Percentiles rank a stretch among this genome's conserved stretches.
These are phyloP conservation scores for Neogobius melanostomus DNA, from an alignment of 2,113 vertebrate species.

Conservation along the genomic window DNA sequence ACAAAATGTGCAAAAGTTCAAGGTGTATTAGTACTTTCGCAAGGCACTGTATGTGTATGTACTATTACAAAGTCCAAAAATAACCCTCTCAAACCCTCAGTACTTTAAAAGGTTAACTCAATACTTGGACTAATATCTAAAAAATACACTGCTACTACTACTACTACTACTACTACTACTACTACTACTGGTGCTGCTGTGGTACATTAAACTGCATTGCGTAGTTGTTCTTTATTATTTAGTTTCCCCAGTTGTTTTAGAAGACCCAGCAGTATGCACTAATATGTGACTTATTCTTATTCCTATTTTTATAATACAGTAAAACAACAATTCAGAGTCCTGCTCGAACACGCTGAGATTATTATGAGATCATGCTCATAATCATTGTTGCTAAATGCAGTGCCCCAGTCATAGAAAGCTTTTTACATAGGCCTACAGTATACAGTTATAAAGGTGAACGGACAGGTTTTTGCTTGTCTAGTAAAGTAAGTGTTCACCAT, in stretches of 20 bases:
- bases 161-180: neutral
- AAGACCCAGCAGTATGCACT: no score
- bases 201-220: neutral
- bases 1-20: no score
- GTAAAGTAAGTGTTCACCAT: neutral
- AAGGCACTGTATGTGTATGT: no score
- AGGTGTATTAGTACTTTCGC: no score
- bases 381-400: slow-evolving; percentile 1
- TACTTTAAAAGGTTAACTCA: no score
- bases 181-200: neutral
- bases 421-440: neutral
- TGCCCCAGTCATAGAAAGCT: neutral
- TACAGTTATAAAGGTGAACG: neutral
- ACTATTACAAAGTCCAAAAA: no score
- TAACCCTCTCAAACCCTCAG: no score
- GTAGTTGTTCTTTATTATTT: neutral
- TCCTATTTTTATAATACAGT: no score
- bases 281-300: no score
- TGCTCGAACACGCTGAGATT: neutral
- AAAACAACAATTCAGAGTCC: neutral
- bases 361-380: neutral
- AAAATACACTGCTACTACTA: neutral
- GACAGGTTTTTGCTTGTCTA: slow-evolving; percentile 2
- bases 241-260: no score
- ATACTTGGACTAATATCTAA: no score